A percentile compares a stretch with the other conserved stretches of the same genome.
phyloP scores from a whole-genome alignment of 2,797 vertebrate genomes.

The Falco biarmicus region DNA sequence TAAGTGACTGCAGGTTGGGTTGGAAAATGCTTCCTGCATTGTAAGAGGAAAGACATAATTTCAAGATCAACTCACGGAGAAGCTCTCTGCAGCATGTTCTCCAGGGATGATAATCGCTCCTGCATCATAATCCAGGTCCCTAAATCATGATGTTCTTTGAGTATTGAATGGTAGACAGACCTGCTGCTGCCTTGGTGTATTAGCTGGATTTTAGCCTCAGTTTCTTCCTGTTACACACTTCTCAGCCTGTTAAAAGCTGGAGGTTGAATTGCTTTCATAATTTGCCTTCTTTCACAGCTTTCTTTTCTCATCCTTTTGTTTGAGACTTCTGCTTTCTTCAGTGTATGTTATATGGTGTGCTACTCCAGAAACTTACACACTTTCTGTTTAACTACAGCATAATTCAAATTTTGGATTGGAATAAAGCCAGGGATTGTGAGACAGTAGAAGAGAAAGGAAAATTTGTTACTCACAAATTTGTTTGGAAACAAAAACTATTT shows the following conservation, averaged over 20 bases:
- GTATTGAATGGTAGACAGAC: background rate
- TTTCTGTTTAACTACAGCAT: background rate
- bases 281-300: background rate
- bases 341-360: background rate
- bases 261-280: background rate
- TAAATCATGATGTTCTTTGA: background rate
- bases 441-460: background rate
- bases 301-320: background rate
- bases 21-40: background rate
- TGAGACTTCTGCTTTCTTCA: background rate
- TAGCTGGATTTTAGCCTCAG: background rate
- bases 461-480: background rate
- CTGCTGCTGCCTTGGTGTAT: background rate
- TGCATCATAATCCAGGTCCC: rapidly evolving
- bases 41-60: background rate
- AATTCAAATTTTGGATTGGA: background rate
- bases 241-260: background rate
- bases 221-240: background rate
- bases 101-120: background rate
- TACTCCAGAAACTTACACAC: background rate
- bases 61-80: background rate
- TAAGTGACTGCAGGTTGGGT: background rate
- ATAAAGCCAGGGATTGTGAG: background rate
- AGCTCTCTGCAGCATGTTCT: background rate
- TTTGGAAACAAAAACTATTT: background rate